Conservation (phyloP, 2,113 vertebrate species). For the Stictonetta naevosa region DNA sequence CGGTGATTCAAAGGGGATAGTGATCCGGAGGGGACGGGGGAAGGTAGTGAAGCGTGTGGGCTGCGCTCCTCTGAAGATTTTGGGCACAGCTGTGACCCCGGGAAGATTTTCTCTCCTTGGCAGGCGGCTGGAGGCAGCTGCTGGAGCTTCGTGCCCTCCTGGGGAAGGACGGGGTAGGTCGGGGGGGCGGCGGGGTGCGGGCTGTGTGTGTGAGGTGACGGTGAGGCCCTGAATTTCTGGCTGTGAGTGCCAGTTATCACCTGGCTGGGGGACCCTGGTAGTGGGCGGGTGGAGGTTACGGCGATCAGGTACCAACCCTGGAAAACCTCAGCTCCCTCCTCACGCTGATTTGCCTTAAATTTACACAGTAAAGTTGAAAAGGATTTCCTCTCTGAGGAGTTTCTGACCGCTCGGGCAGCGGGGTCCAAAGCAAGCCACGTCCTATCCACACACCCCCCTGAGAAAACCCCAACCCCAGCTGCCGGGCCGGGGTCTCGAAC, state of each 20-base stretch:
- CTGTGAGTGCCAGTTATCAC: not conserved
- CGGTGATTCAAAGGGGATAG: not conserved
- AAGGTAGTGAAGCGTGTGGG: accelerated
- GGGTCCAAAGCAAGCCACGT: not conserved
- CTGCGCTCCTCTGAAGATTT: not conserved
- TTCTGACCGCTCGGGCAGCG: not conserved
- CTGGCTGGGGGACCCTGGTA: accelerated
- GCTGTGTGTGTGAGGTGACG: accelerated
- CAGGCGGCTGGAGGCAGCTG: not conserved
- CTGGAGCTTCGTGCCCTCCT: not conserved
- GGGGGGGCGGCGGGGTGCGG: accelerated
- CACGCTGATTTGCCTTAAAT: not conserved
- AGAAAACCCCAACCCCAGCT: too few relatives aligned
- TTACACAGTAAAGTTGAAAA: not conserved
- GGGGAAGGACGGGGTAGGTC: not conserved
- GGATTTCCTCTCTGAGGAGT: not conserved
- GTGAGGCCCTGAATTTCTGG: not conserved
- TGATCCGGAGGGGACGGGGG: not conserved
- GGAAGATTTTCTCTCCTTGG: not conserved
- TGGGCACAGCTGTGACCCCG: accelerated
- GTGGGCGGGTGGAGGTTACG: not conserved
- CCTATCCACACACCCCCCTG: too few relatives aligned
- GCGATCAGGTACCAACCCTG: not conserved
- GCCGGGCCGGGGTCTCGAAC: not conserved
- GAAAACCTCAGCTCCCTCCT: not conserved